Evolutionary conservation across 2,797 vertebrate species (phyloP), one percentile per base, ranked within the genome.

Genomic region (Melanotaenia boesemani): DNA sequence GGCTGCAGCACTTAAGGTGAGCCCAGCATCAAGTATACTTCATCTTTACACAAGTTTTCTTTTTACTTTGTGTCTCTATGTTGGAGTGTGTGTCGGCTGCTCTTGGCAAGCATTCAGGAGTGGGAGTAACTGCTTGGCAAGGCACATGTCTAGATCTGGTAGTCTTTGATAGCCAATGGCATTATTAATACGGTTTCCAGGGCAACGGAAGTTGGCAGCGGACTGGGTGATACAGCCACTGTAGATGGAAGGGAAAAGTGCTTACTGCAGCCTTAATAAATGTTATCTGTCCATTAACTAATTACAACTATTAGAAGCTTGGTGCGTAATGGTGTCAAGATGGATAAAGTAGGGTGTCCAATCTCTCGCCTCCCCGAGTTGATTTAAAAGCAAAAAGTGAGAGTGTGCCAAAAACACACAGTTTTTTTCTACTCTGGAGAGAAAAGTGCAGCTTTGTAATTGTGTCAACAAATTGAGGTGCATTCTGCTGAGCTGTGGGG

Each of bases 201-300:
- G 89, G 90, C 82, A 86, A 91, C 88, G 6, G 69, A 59, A 70
- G 70, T 83, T 92, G 91, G 90, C 92, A 88, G 80, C 18, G 2
- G 74, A 74, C 78, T 28, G 71, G 81, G 69, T 46, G 60, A 48
- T 63, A 55, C 79, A 83, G 88, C 75, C 72, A 83, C 62, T 57
- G 86, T 66, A 37, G 66, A 84, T 73, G 77, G 80, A 82, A 82
- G 79, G 65, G 78, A 84, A 84, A 91, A 91, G 88, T 90, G 92
- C 92, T 92, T 92, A 90, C 85, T 74, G 81, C 91, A 88, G 90
- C 89, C 91, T 93, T 94, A 94, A 94, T 94, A 93, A 94, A 95
- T 92, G 93, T 89, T 94, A 94, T 91, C 91, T 84, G 84, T 94
- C 94, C 94, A 95, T 95, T 95, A 95, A 93, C 92, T 95, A 95